Conservation (phyloP, 1,140 invertebrate species). For the Pseudomyrmex pallidus region DNA sequence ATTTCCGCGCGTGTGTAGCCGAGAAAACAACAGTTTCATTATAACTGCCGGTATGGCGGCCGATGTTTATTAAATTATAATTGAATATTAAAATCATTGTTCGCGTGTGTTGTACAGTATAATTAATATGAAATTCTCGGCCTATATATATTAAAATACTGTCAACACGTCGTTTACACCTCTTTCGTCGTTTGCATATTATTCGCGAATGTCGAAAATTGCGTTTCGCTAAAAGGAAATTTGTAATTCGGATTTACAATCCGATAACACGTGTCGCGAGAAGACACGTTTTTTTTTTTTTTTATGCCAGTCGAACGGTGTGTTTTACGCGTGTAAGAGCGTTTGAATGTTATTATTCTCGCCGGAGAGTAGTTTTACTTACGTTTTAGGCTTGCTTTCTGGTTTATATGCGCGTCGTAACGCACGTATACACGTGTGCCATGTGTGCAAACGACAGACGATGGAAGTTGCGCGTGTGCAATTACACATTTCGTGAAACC, state of each 20-base stretch:
- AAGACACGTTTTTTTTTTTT: constrained; percentile 3
- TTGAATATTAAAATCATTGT: constrained; percentile 17
- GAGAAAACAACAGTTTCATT: not conserved
- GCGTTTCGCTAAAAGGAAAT: not conserved
- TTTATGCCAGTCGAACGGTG: not conserved
- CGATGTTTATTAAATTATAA: constrained; percentile 16
- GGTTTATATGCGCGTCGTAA: not conserved
- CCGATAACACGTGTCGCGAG: not conserved
- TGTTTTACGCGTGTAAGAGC: not conserved
- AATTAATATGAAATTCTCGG: constrained; percentile 22
- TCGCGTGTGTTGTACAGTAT: not conserved
- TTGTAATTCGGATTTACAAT: constrained; percentile 37
- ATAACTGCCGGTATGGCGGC: too few species aligned
- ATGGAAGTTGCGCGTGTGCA: constrained; percentile 31
- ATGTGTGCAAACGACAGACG: constrained; percentile 50
- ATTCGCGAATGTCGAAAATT: constrained; percentile 61
- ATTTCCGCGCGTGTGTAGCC: not conserved
- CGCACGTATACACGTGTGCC: constrained; percentile 9
- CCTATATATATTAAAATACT: not conserved
- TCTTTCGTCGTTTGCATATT: constrained; percentile 43
- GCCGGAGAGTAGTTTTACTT: too few species aligned
- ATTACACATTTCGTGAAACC: constrained; percentile 44
- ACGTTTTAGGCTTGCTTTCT: too few species aligned
- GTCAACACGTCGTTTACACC: not conserved
- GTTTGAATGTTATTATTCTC: too few species aligned